Base-by-base conservation (phyloP, 2,888 invertebrate genomes). In the Exephanes ischioxanthus region DNA sequence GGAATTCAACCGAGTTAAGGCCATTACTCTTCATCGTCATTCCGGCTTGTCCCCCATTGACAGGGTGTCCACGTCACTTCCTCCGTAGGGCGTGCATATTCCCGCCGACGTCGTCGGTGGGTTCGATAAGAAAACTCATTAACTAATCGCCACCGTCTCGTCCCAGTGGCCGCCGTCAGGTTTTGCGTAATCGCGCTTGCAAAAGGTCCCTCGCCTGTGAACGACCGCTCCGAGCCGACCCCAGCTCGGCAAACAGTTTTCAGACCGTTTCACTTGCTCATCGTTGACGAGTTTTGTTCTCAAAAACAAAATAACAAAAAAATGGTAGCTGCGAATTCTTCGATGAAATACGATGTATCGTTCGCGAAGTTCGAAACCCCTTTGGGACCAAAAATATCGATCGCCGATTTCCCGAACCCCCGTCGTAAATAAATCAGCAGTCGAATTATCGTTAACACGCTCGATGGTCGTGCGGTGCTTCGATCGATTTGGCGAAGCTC, bases 41-140 rank as follows among this genome's bases (percentile, higher is more conserved):
- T 45, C 55, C 53, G 45, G 73, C 61, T 53, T 19, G 30, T 45
- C 22, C 68, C 41, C 41, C 26, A 45, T 61, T 11, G 37, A 14
- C 55, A 22, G 51, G 63, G 26, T 22, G n/a, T 67, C 37, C 53
- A 37, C 71, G 75, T 85, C 71, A 71, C 48, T 75, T 82, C 67
- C 82, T 71, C 79, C 51, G 41, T 33, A 73, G 51, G 68, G 48
- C 68, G 63, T 75, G 41, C 45, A 79, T 68, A 77, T 72, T 55
- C 71, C 16, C 45, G 33, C 19, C 72, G 16, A 63, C 67, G 67
- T 66, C 72, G 84, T 67, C 53, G 79, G 72, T 72, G 72, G 19
- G 66, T 51, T 80, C 72, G 80, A 80, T 86, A 84, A 86, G 86
- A 86, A 82, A 84, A 84, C 86, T 84, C 86, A 86, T 86, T 87